Evolutionary conservation across 2,113 vertebrate genomes (phyloP), one percentile per base, ranked within the genome.

Genomic region (Tamias sibiricus): DNA sequence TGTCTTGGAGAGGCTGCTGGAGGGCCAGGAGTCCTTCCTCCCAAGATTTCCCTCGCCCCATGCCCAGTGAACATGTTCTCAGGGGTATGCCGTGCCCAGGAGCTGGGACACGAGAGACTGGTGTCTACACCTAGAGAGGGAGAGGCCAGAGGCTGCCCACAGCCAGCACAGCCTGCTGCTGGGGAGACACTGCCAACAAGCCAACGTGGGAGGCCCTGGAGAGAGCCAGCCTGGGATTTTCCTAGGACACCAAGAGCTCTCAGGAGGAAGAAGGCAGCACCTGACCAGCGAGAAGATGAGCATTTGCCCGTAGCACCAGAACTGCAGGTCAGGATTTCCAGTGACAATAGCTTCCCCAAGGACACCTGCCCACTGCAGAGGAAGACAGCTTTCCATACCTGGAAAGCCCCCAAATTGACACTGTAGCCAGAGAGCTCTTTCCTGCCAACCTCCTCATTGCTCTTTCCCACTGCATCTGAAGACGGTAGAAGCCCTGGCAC

Each of bases 31-130:
- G 26, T 12, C 14, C n/a, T 59, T 28, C 28, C 37, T n/a, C 24
- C 20, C 35, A 22, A 77, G 42, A 4, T 3, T 19, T 28, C 14
- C 28, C 20, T 87, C 37, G 44, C 2, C 14, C 26, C 77, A 30
- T 57, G 9, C 32, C 77, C 47, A 42, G 42, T 35, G 14, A 66
- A n/a, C 1, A 2, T 12, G 35, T 20, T 54, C 57, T 62, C 16
- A 20, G 14, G 2, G 26, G 83, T n/a, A 42, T 4, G 10, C 3
- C 2, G 13, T 3, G n/a, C n/a, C 13, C 3, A 9, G 52, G 35
- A 59, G 2, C 16, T 88, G 26, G 32, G 47, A 47, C 24, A 42
- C 10, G 7, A n/a, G 3, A 72, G 24, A 44, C 14, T 4, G 17
- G 7, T 3, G 4, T 59, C 44, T 30, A 30, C 30, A 40, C 28